Percentiles rank a stretch among this genome's conserved stretches.
Evolutionary conservation across 1,140 invertebrate species (phyloP).

Genomic region (Penaeus japonicus): DNA sequence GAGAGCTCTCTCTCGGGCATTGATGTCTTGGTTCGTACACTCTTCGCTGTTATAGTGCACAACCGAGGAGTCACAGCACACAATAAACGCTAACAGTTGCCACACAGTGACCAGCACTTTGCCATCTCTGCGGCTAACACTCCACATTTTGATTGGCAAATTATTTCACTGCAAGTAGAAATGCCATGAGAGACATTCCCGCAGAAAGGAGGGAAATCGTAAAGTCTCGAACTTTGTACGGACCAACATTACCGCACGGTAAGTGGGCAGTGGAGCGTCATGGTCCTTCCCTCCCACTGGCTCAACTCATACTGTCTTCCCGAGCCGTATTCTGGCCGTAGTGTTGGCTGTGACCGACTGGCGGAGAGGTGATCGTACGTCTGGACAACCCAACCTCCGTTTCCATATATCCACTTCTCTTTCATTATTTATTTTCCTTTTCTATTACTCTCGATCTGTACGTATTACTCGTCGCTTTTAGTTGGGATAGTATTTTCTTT

Average conservation of each 20-base stretch:
- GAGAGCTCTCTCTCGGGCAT: conserved; percentile 37
- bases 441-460: not conserved
- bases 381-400: not conserved
- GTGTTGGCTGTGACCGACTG: not conserved
- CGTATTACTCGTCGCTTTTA: not conserved
- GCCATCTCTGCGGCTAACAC: conserved; percentile 29
- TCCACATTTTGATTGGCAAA: conserved; percentile 45
- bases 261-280: conserved; percentile 25
- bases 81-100: not conserved
- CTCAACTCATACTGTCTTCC: conserved; percentile 39
- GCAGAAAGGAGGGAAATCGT: conserved; percentile 40
- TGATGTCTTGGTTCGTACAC: conserved; percentile 40
- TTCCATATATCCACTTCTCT: conserved; percentile 22
- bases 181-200: conserved; percentile 48
- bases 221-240: conserved; percentile 32
- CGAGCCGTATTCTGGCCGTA: conserved; percentile 3
- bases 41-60: conserved; percentile 4
- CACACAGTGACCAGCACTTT: conserved; percentile 9
- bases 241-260: conserved; percentile 55
- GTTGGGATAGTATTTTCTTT: too few species aligned
- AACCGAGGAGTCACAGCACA: conserved; percentile 15
- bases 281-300: conserved; percentile 34
- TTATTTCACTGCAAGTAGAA: conserved; percentile 44
- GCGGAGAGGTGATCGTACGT: conserved; percentile 39
- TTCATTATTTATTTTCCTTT: not conserved